A percentile compares a stretch with the other conserved stretches of the same genome.
These are phyloP conservation scores for Tupaia tana DNA, from an alignment of 2,113 vertebrate genomes.

Conservation along the genomic window DNA sequence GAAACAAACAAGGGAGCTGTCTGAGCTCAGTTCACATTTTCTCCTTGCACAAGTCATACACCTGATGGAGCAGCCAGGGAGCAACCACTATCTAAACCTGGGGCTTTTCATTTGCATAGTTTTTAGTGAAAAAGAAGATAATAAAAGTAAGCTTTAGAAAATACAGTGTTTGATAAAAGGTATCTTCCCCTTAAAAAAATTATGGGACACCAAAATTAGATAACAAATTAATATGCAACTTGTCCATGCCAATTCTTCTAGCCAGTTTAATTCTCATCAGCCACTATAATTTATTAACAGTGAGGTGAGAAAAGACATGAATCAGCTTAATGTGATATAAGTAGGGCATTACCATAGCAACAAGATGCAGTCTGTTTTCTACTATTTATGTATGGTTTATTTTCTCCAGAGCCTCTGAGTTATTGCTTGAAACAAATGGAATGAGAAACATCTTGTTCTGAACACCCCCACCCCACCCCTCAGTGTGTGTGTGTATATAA, in stretches of 20 bases:
- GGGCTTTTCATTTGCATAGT: conserved; percentile 52
- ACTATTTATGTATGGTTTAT: conserved; percentile 89
- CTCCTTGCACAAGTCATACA: conserved; percentile 26
- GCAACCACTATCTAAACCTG: conserved; percentile 59
- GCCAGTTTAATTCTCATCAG: conserved; percentile 88
- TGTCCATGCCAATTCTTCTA: conserved; percentile 82
- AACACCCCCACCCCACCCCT: conserved; percentile 29
- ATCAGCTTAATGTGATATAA: conserved; percentile 92
- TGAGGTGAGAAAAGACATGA: conserved; percentile 90
- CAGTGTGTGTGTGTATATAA: conserved; percentile 69
- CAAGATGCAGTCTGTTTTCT: conserved; percentile 89
- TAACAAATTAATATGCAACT: conserved; percentile 87
- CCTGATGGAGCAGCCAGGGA: conserved; percentile 46
- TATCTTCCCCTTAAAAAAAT: not conserved
- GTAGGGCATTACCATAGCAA: conserved; percentile 90
- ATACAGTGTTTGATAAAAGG: not conserved
- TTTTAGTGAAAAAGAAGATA: conserved; percentile 62
- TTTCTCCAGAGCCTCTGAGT: conserved; percentile 86
- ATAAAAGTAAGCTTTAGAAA: conserved; percentile 35
- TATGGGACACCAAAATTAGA: conserved; percentile 64
- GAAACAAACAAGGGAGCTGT: not conserved
- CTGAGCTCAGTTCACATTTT: not conserved
- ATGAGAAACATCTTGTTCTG: conserved; percentile 84
- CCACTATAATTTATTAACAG: conserved; percentile 90
- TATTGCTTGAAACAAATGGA: conserved; percentile 81